Evolutionary conservation across 2,797 vertebrate genomes (phyloP).

Genomic region (Poecilia velifera): DNA sequence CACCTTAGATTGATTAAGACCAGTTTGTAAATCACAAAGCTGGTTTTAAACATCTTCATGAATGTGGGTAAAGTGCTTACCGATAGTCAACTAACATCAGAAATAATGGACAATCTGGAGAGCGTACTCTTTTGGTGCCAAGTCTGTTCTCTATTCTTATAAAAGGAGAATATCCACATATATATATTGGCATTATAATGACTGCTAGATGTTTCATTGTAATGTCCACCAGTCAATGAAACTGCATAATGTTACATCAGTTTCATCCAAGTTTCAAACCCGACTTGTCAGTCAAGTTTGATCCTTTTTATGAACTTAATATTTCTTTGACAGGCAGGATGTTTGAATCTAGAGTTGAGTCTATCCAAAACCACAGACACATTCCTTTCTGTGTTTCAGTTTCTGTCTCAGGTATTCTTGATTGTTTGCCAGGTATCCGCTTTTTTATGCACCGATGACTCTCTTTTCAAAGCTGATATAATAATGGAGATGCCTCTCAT

Average conservation of each 20-base stretch:
- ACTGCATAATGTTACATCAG: too few relatives aligned
- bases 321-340: background rate
- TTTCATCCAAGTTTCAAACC: too few relatives aligned
- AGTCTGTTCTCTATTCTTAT: background rate
- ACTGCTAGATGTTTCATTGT: background rate
- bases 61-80: background rate
- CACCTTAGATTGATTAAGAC: too few relatives aligned
- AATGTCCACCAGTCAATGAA: background rate
- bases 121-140: background rate
- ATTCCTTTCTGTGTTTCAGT: constrained; percentile 20
- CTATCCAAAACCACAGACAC: constrained; percentile 14
- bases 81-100: background rate
- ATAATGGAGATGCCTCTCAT: background rate
- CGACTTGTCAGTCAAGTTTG: background rate
- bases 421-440: constrained; percentile 15
- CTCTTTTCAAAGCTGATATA: background rate
- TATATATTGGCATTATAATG: background rate
- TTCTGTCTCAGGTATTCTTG: constrained; percentile 24
- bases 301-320: background rate
- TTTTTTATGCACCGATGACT: constrained; percentile 21
- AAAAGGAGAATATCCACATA: background rate
- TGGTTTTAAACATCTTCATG: too few relatives aligned
- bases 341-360: background rate
- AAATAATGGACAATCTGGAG: background rate
- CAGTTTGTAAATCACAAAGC: too few relatives aligned